Percentiles rank a stretch among this genome's conserved stretches.
These are phyloP conservation scores for Montipora efflorescens DNA, from an alignment of 64 coral and sea anemone genomes.

Conservation along the genomic window DNA sequence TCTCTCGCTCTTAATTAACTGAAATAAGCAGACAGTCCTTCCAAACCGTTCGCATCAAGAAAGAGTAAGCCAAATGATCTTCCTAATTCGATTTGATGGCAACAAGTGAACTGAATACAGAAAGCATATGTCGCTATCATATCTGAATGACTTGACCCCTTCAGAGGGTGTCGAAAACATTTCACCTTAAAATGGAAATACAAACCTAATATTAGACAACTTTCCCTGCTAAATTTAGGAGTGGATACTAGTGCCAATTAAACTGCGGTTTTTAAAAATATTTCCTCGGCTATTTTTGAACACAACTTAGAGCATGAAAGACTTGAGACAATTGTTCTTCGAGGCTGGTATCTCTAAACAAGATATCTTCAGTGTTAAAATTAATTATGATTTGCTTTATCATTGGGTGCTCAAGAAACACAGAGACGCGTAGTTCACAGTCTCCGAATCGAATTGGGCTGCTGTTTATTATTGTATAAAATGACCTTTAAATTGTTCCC, in stretches of 20 bases:
- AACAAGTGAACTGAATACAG: not conserved
- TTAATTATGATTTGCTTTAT: not conserved
- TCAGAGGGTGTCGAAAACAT: not conserved
- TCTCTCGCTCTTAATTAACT: not conserved
- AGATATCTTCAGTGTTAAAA: not conserved
- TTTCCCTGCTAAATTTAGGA: conserved; percentile 33
- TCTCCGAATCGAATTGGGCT: not conserved
- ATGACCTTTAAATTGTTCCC: not conserved
- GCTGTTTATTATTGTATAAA: not conserved
- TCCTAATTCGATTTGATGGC: not conserved
- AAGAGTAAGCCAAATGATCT: not conserved
- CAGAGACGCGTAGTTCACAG: not conserved
- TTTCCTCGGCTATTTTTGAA: conserved; percentile 51
- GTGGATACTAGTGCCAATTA: conserved; percentile 14
- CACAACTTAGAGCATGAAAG: not conserved
- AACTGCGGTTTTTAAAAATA: conserved; percentile 43
- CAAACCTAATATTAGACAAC: conserved; percentile 19
- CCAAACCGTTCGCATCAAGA: not conserved
- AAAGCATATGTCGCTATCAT: not conserved
- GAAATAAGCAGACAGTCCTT: not conserved
- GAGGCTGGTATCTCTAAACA: not conserved
- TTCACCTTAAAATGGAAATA: conserved; percentile 13
- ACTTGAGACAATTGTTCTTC: not conserved
- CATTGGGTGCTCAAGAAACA: not conserved
- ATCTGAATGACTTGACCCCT: conserved; percentile 19